These are phyloP conservation scores for Macrotis lagotis DNA, from an alignment of 2,113 vertebrate species.

Conservation along the genomic window DNA sequence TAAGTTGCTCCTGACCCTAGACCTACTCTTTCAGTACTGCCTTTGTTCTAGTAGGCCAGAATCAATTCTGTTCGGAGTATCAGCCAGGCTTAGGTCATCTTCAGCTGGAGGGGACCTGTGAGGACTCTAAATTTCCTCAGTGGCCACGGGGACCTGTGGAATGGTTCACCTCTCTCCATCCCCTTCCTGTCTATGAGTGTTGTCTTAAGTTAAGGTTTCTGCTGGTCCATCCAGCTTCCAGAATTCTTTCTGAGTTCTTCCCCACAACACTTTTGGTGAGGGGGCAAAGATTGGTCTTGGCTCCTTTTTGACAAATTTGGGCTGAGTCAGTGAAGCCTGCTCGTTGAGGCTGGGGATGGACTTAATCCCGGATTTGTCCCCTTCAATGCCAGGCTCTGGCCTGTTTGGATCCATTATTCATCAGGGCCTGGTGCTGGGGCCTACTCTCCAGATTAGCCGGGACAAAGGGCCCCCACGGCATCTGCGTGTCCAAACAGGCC, in stretches of 20 bases:
- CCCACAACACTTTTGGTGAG: not conserved
- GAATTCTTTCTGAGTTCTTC: not conserved
- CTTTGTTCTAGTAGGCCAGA: not conserved
- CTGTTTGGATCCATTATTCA: constrained; percentile 86
- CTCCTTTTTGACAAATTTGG: constrained; percentile 6
- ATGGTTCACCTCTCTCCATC: not conserved
- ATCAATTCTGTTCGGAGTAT: not conserved
- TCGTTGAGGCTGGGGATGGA: not conserved
- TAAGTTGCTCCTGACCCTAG: not conserved
- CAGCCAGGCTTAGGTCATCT: not conserved
- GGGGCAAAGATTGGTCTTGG: not conserved
- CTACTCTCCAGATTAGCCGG: constrained; percentile 85
- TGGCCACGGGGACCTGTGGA: not conserved
- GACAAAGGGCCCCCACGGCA: constrained; percentile 85
- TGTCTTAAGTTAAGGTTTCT: not conserved
- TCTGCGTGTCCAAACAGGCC: constrained; percentile 82
- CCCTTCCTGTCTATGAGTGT: not conserved
- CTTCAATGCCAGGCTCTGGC: constrained; percentile 73
- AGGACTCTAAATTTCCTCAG: not conserved
- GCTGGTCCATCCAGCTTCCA: not conserved
- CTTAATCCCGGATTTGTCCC: constrained; percentile 85
- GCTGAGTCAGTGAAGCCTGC: not conserved
- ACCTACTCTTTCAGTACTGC: not conserved
- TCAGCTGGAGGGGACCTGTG: not conserved
- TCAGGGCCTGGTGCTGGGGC: constrained; percentile 79